phyloP scores from a whole-genome alignment of 2,113 vertebrate species.

The Melanerpes formicivorus region DNA sequence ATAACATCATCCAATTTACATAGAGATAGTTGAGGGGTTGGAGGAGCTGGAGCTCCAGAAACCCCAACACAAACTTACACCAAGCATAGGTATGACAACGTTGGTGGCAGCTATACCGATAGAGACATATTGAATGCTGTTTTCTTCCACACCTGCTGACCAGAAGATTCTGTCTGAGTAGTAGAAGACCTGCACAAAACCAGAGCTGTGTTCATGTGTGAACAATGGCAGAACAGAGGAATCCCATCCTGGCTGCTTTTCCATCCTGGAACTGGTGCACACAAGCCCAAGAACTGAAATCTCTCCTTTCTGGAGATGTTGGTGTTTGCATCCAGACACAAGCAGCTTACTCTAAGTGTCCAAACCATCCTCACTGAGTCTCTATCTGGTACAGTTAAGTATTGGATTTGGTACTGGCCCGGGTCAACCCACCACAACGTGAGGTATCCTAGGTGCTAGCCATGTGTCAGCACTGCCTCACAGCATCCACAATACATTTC shows the following conservation, averaged over 20 bases:
- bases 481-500: neutral
- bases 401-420: neutral
- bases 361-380: neutral
- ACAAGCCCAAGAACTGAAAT: neutral
- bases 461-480: neutral
- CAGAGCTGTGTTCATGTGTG: rapidly evolving
- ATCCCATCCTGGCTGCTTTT: neutral
- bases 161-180: conserved; percentile 89
- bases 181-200: conserved; percentile 88
- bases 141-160: conserved; percentile 77
- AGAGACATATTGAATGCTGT: conserved; percentile 86
- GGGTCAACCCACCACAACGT: rapidly evolving
- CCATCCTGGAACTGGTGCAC: neutral
- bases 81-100: conserved; percentile 84
- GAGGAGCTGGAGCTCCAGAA: rapidly evolving
- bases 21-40: neutral
- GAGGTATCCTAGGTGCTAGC: neutral
- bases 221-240: neutral
- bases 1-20: no score
- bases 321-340: neutral
- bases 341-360: neutral
- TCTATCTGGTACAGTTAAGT: neutral
- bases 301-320: neutral
- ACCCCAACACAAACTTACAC: conserved; percentile 74
- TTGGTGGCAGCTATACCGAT: conserved; percentile 89